Evolutionary conservation across 2,113 vertebrate species (phyloP).

Genomic region (Microcebus murinus): DNA sequence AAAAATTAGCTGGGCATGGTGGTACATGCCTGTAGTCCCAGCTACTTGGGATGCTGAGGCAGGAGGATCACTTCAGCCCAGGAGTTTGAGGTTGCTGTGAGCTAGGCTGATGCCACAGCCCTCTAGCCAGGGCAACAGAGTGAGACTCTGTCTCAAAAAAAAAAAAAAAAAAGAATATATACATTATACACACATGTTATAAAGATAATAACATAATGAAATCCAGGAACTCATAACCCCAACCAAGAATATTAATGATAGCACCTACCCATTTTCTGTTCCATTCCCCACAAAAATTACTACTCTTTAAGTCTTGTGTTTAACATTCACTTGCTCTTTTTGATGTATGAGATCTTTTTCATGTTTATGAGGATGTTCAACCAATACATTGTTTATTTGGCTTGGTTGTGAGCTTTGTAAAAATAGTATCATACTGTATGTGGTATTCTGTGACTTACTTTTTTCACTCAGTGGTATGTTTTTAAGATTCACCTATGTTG

Average conservation of each 20-base stretch:
- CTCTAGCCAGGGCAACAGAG: too few species aligned
- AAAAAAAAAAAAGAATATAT: neutral
- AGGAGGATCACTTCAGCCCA: too few species aligned
- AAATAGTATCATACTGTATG: neutral
- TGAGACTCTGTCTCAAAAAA: too few species aligned
- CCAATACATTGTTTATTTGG: conserved; percentile 17
- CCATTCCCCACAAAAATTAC: neutral
- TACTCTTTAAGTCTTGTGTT: neutral
- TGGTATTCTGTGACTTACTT: neutral
- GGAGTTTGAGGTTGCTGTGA: too few species aligned
- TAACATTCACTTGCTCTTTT: conserved; percentile 27
- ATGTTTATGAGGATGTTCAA: neutral
- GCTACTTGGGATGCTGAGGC: too few species aligned
- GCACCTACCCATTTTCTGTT: conserved; percentile 17
- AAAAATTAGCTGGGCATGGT: too few species aligned
- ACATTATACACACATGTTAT: neutral
- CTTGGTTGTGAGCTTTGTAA: conserved; percentile 22
- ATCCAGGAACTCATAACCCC: neutral
- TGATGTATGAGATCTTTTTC: neutral
- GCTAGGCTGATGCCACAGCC: too few species aligned
- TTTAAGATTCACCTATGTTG: conserved; percentile 14
- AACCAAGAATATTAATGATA: neutral
- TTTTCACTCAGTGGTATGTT: conserved; percentile 16
- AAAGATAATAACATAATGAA: conserved; percentile 12
- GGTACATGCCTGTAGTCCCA: too few species aligned